Base-by-base conservation (phyloP, 2,797 vertebrate genomes). In the Micromesistius poutassou region DNA sequence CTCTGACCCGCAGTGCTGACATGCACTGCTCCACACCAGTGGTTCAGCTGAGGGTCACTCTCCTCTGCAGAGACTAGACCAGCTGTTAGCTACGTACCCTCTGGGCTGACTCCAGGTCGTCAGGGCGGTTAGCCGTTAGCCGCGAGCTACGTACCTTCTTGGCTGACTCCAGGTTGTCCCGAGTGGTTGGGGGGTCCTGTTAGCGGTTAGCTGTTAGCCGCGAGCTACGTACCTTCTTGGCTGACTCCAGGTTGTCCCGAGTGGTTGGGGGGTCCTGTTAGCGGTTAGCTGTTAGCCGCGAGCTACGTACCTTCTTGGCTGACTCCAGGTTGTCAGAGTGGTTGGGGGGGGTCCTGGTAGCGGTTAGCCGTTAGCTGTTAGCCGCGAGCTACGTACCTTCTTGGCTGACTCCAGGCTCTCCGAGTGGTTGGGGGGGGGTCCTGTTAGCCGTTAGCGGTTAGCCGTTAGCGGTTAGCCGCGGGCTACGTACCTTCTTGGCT, bases 281-380 rank as follows among this genome's bases (percentile, higher is more conserved):
- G 50, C 31, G 1, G 31, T 31, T 31, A 31, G 31, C 31, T 4
- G 31, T 31, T 31, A 31, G 33, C 33, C 33, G 33, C 7, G 4
- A 33, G 13, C 46, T 46, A 66, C 62, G 1, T 92, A 97, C 97
- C 95, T 95, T 95, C 86, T 97, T 97, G 79, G 95, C 94, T 62
- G 95, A 94, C 89, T 94, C 96, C 76, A 97, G 92, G 94, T 94
- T 96, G 88, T 98, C 97, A 70, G 96, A 95, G 76, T 98, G 96
- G 92, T 90, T 97, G 84, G 97, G 96, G 88, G 97, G 97, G 78
- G n/a, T n/a, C 33, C 33, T 33, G 33, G 5, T 6, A 35, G 50
- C 7, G 1, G 50, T 55, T 5, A 55, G 50, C 33, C 5, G 33
- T 33, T 33, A 33, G 31, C 31, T 4, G 31, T 31, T 31, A 31